phyloP scores from a whole-genome alignment of 2,797 vertebrate genomes.

The Hybognathus amarus region DNA sequence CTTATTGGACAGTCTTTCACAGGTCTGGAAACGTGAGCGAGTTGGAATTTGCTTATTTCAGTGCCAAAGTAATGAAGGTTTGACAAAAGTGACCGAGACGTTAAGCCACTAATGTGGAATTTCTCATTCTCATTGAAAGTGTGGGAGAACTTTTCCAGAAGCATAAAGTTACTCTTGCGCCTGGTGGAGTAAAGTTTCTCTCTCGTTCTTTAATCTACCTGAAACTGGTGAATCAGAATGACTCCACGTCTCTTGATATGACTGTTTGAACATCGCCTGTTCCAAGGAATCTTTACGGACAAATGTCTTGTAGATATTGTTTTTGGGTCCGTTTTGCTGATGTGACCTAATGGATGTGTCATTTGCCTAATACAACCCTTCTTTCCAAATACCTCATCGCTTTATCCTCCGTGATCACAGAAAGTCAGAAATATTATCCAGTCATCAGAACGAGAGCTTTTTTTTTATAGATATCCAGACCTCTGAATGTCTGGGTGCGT shows the following conservation, averaged over 20 bases:
- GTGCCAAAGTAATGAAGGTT: slow-evolving; percentile 50
- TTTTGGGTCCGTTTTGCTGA: background rate
- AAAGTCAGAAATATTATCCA: slow-evolving; percentile 11
- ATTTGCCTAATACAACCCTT: background rate
- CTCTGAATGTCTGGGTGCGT: slow-evolving; percentile 31
- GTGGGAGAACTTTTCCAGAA: slow-evolving; percentile 53
- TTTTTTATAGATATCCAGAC: slow-evolving; percentile 50
- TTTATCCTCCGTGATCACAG: slow-evolving; percentile 20
- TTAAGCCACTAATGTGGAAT: slow-evolving; percentile 75
- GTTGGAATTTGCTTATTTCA: slow-evolving; percentile 31
- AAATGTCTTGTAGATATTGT: background rate
- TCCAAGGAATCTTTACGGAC: slow-evolving; percentile 11
- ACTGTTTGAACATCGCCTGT: slow-evolving; percentile 14
- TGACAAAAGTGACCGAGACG: slow-evolving; percentile 61
- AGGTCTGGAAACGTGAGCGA: slow-evolving; percentile 34
- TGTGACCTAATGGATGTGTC: background rate
- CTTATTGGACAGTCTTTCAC: slow-evolving; percentile 36
- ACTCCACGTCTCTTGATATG: slow-evolving; percentile 47
- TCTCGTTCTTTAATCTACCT: slow-evolving; percentile 74
- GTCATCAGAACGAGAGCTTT: background rate
- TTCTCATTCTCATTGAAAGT: slow-evolving; percentile 58
- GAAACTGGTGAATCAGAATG: slow-evolving; percentile 67
- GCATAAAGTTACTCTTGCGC: slow-evolving; percentile 54
- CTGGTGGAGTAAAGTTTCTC: slow-evolving; percentile 30
- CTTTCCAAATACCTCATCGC: slow-evolving; percentile 16